Evolutionary conservation across 2,113 vertebrate species (phyloP).

Genomic region (Columba janthina): DNA sequence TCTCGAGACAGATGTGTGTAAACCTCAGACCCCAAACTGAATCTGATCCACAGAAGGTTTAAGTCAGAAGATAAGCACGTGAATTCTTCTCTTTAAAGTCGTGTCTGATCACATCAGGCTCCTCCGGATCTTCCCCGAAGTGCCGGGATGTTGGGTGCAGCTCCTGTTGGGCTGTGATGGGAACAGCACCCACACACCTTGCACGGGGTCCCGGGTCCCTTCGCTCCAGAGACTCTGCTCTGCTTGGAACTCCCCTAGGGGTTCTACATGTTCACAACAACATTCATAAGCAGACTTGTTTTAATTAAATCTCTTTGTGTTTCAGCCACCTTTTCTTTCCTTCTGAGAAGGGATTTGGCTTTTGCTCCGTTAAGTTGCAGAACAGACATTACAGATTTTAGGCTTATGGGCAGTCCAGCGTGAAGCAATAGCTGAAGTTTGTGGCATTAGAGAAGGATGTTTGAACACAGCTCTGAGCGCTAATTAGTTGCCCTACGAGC

Average conservation of each 20-base stretch:
- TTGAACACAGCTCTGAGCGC: not conserved
- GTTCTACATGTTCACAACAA: not conserved
- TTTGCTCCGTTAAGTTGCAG: not conserved
- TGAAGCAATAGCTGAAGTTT: not conserved
- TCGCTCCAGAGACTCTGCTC: not conserved
- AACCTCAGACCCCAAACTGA: not conserved
- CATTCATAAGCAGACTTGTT: not conserved
- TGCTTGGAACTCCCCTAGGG: not conserved
- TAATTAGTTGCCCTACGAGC: not conserved
- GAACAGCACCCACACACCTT: not conserved
- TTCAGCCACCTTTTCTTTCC: not conserved
- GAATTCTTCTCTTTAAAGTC: not conserved
- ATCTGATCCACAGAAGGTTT: not conserved
- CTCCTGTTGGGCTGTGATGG: not conserved
- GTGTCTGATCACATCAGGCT: accelerated
- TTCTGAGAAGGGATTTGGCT: not conserved
- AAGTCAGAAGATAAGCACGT: not conserved
- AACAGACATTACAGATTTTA: not conserved
- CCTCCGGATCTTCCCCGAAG: not conserved
- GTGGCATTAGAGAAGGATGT: not conserved
- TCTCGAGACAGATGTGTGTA: not conserved
- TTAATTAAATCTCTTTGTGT: not conserved
- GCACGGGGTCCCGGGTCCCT: not conserved
- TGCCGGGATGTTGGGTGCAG: not conserved
- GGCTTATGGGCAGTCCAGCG: not conserved